phyloP scores from a whole-genome alignment of 2,113 vertebrate genomes.

The Upupa epops region DNA sequence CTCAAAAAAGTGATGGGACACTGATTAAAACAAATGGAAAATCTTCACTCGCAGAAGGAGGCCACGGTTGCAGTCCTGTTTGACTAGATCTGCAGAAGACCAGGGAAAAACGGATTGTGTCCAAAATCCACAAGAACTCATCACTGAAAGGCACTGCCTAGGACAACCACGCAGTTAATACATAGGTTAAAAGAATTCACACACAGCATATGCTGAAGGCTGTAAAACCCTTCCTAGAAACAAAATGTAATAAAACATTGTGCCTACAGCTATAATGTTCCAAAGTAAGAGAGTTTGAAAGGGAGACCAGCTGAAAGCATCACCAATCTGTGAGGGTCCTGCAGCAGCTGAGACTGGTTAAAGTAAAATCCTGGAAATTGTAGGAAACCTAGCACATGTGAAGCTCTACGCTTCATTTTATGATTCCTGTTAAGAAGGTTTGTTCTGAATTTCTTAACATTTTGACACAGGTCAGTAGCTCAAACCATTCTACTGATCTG shows the following conservation, averaged over 20 bases:
- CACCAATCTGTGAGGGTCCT: background rate
- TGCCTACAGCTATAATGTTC: background rate
- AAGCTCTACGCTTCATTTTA: background rate
- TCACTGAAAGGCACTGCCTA: background rate
- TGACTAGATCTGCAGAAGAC: background rate
- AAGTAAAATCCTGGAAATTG: background rate
- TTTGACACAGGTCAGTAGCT: background rate
- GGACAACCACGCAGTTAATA: background rate
- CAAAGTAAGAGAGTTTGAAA: background rate
- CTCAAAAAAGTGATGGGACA: background rate
- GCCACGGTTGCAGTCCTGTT: background rate
- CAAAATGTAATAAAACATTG: conserved; percentile 5
- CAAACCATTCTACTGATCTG: background rate
- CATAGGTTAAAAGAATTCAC: background rate
- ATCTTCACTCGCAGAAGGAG: background rate
- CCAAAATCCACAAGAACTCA: background rate
- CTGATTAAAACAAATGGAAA: background rate
- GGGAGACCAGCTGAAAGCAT: background rate
- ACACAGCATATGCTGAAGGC: background rate
- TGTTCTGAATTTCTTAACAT: background rate
- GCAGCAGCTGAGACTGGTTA: background rate
- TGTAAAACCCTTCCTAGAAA: background rate
- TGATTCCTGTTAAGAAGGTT: background rate
- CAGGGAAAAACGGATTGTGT: background rate
- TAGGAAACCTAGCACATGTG: background rate